Evolutionary conservation across 2,113 vertebrate genomes (phyloP), one percentile per base, ranked within the genome.

Genomic region (Aegotheles bennettii): DNA sequence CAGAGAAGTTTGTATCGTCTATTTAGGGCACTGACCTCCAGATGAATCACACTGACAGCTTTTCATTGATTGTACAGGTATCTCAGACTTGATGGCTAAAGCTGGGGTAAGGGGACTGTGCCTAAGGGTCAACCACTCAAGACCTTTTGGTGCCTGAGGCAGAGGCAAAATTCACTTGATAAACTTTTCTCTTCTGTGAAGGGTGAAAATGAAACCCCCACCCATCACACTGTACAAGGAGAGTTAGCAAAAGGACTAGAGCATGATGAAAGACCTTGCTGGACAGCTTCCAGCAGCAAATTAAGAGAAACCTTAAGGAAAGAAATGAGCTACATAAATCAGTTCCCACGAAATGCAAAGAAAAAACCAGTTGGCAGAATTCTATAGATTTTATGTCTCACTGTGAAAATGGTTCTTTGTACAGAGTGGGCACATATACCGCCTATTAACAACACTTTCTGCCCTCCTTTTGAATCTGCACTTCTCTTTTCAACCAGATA

Each of bases 271-370:
- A 77, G 8, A 79, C n/a, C 5, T 78, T 20, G 9, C 21, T 56
- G 73, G 76, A 13, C 59, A 50, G 29, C 9, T 31, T 75, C 60
- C 74, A 84, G 18, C 17, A 78, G 65, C 43, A 89, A 85, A 83
- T 85, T 76, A 91, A 57, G 45, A 50, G 26, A 89, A 36, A 74
- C 10, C 13, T 91, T 79, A 76, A 63, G n/a, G 67, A 93, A 36
- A 42, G 74, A 89, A 73, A 93, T 50, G 67, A 93, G 75, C 45
- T 79, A 33, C 53, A 93, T 91, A 87, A 82, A 93, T 87, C 28
- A 79, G n/a, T 83, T 83, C 28, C 71, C 45, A 90, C 83, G 90
- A 85, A 96, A 74, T 45, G 45, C 42, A 80, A 83, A 92, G 59
- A 48, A 75, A 94, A 73, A 94, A 57, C 51, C 47, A 73, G 42